Evolutionary conservation across 2,113 vertebrate species (phyloP).

Genomic region (Oreochromis aureus): DNA sequence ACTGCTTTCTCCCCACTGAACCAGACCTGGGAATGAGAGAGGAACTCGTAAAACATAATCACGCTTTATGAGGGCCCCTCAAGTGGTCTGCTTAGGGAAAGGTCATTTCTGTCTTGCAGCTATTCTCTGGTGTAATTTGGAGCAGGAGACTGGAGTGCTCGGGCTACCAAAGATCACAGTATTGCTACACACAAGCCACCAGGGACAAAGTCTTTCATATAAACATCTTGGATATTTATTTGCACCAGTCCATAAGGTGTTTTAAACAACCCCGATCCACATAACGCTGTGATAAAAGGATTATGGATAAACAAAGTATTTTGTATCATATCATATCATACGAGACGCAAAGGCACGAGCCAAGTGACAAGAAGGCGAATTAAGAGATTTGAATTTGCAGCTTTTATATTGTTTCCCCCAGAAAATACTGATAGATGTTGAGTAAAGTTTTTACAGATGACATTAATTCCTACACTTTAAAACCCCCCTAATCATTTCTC

Average conservation of each 20-base stretch:
- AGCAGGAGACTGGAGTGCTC: slow-evolving; percentile 20
- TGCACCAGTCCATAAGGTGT: not conserved
- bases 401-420: not conserved
- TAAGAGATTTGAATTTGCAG: not conserved
- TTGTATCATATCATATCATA: not conserved
- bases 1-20: slow-evolving; percentile 10
- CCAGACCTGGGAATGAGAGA: slow-evolving; percentile 50
- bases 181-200: not conserved
- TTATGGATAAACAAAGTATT: not conserved
- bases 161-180: not conserved
- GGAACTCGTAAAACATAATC: slow-evolving; percentile 66
- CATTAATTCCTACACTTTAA: not conserved
- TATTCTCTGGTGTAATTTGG: slow-evolving; percentile 30
- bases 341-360: not conserved
- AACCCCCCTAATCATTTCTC: not conserved
- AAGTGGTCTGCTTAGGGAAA: slow-evolving; percentile 31
- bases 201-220: not conserved
- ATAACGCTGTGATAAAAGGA: not conserved
- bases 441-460: not conserved
- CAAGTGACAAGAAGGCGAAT: not conserved
- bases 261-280: not conserved
- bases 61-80: slow-evolving; percentile 57
- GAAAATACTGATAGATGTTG: not conserved
- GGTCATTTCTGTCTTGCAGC: slow-evolving; percentile 29
- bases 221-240: not conserved